Evolutionary conservation across 92 coral and sea anemone genomes (phyloP), one percentile per base, ranked within the genome.

Genomic region (Umimayanthus kanabou): DNA sequence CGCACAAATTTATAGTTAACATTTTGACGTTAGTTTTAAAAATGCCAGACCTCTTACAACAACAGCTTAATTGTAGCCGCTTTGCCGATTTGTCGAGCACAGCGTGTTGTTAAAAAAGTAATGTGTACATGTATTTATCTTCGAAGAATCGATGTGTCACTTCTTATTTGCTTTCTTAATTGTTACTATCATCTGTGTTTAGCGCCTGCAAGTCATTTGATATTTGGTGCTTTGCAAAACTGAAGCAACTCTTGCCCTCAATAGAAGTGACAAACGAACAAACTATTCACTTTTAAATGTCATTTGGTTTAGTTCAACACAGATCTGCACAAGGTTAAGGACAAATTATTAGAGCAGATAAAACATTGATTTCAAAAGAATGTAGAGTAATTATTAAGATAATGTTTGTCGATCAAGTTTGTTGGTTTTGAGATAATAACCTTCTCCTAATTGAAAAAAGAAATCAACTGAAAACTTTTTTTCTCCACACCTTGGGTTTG

Each of bases 191-290:
- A n/a, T 75, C 45, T 73, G 45, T 73, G 78, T 73, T 37, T 73
- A 29, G 78, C 22, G n/a, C 22, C 78, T 40, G 79, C 16, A 75
- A 75, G 14, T 75, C 50, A 75, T 75, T 40, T 75, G 16, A 75
- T 39, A 75, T 75, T 39, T 39, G 40, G 39, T 39, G 79, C 79
- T 39, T 75, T 43, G 20, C 79, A 39, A 75, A 73, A 16, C 25
- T 20, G 13, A 25, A 40, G 11, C 53, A 75, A 16, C 26, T 75
- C 20, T 16, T 73, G 14, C 9, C 22, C 40, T 33, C 40, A 33
- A 28, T 13, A 73, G 77, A 53, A 13, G 37, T 33, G 58, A 15
- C 58, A 53, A 53, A 13, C 58, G 58, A 16, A 2, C 18, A 15
- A 53, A 9, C 58, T 4, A 53, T 13, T 53, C 11, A 53, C 58